Conservation (phyloP, 2,888 invertebrate genomes). For the Antheraea yamamai region DNA sequence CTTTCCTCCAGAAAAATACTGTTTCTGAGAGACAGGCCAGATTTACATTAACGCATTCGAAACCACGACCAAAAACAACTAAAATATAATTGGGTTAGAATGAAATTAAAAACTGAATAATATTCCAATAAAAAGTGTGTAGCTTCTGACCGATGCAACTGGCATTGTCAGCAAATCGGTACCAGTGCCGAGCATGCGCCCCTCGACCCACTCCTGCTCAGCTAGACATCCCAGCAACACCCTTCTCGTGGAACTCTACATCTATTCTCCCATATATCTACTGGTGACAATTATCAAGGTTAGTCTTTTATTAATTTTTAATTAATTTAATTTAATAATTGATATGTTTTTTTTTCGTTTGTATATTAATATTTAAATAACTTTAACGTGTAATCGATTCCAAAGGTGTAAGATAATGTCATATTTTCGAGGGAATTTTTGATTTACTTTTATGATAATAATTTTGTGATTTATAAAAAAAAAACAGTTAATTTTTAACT, state of each 20-base stretch:
- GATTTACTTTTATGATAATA: no score
- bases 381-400: not conserved
- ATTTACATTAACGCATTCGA: no score
- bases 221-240: conserved; percentile 33
- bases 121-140: conserved; percentile 32
- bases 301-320: not conserved
- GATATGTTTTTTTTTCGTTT: no score
- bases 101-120: not conserved
- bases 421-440: no score
- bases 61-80: no score
- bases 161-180: conserved; percentile 58
- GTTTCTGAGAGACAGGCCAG: no score
- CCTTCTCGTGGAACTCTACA: conserved; percentile 25
- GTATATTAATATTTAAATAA: not conserved
- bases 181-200: conserved; percentile 32
- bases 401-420: no score
- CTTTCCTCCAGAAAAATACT: no score
- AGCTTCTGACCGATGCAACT: conserved; percentile 46
- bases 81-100: no score
- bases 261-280: not conserved
- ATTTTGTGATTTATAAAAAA: no score
- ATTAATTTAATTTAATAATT: not conserved
- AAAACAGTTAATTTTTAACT: not conserved
- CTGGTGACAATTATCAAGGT: not conserved
- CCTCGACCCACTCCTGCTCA: conserved; percentile 55